Evolutionary conservation across 2,888 invertebrate genomes (phyloP).

Genomic region (Tribolium freemani): DNA sequence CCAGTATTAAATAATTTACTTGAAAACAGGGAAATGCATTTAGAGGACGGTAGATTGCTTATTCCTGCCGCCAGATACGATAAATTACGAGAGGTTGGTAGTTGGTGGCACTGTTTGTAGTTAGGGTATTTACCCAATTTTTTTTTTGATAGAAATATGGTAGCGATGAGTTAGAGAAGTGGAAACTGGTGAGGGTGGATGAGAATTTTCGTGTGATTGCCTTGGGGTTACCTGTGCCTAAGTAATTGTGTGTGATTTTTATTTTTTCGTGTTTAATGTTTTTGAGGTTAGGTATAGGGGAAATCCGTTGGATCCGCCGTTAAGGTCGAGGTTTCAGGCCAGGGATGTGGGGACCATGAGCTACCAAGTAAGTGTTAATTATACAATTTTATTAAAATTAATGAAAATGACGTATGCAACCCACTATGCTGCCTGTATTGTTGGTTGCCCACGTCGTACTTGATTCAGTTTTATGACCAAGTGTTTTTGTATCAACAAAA

Average conservation of each 20-base stretch:
- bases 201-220: constrained; percentile 95
- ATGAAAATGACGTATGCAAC: not conserved
- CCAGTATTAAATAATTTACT: constrained; percentile 96
- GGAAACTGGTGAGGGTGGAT: constrained; percentile 93
- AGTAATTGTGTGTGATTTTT: constrained; percentile 52
- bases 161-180: constrained; percentile 81
- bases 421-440: too few species aligned
- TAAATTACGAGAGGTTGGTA: constrained; percentile 76
- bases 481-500: too few species aligned
- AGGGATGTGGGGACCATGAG: constrained; percentile 81
- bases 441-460: too few species aligned
- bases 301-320: constrained; percentile 95
- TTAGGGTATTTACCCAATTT: not conserved
- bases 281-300: constrained; percentile 80
- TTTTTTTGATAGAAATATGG: constrained; percentile 78
- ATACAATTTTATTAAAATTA: too few species aligned
- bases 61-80: constrained; percentile 93
- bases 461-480: too few species aligned
- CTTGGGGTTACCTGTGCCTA: constrained; percentile 90
- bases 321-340: constrained; percentile 95
- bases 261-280: not conserved
- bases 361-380: constrained; percentile 73
- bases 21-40: constrained; percentile 98
- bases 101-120: not conserved
- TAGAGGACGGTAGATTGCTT: constrained; percentile 96